Conservation (phyloP, 2,113 vertebrate species). For the Sceloporus tristichus region DNA sequence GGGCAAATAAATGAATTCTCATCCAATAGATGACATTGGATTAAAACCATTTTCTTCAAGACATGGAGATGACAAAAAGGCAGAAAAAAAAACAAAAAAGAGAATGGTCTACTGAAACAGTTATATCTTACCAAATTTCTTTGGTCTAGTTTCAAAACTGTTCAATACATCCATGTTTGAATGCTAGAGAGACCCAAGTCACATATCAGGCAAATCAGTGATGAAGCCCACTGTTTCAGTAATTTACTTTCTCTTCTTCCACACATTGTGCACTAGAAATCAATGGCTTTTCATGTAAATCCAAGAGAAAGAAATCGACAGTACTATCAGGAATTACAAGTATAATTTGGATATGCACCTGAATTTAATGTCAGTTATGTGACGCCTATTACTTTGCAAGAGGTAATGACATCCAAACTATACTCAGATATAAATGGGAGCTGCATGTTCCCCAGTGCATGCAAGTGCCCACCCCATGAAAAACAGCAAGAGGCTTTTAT, state of each 20-base stretch:
- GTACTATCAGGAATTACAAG: neutral
- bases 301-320: neutral
- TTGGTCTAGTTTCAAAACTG: conserved; percentile 54
- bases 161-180: conserved; percentile 69
- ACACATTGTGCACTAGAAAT: conserved; percentile 73
- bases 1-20: neutral
- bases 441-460: too few species aligned
- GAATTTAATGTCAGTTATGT: neutral
- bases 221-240: conserved; percentile 67
- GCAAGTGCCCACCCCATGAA: too few species aligned
- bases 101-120: conserved; percentile 41
- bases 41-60: conserved; percentile 33
- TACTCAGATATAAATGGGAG: neutral
- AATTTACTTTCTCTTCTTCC: conserved; percentile 74
- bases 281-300: conserved; percentile 46
- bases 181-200: conserved; percentile 71
- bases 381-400: neutral
- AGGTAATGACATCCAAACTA: neutral
- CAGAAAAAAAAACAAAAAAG: neutral
- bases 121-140: conserved; percentile 54
- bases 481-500: too few species aligned
- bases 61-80: neutral
- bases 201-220: conserved; percentile 68
- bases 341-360: neutral
- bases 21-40: neutral